Conservation (phyloP, 2,797 vertebrate species). For the Enteromius viviparus region DNA sequence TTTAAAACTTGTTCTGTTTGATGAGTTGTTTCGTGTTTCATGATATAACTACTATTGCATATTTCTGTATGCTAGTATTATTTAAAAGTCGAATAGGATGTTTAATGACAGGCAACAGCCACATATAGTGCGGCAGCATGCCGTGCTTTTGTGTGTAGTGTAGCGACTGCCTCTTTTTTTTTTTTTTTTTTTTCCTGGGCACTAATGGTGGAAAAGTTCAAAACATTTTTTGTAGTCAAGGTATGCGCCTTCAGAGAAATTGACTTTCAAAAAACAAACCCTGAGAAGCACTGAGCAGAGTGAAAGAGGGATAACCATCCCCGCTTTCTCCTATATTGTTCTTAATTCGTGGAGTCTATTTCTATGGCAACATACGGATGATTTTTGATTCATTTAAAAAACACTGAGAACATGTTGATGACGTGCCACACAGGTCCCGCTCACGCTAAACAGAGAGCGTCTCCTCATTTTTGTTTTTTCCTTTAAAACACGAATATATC, state of each 20-base stretch:
- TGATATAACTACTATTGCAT: not conserved
- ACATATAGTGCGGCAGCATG: not conserved
- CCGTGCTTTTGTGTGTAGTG: not conserved
- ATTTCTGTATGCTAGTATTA: not conserved
- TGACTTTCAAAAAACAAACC: not conserved
- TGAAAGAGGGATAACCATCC: slow-evolving; percentile 3
- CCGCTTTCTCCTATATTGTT: not conserved
- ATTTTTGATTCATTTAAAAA: slow-evolving; percentile 9
- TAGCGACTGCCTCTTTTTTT: not conserved
- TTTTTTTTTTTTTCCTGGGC: not conserved
- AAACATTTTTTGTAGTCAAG: not conserved
- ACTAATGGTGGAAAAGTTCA: not conserved
- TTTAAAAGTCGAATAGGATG: not conserved
- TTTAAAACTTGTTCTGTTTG: not conserved
- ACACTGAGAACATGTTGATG: slow-evolving; percentile 53
- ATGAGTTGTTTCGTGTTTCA: not conserved
- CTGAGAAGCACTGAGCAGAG: not conserved
- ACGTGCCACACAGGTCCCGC: slow-evolving; percentile 21
- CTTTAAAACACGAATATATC: slow-evolving; percentile 20
- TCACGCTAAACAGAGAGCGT: slow-evolving; percentile 44
- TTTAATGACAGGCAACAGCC: not conserved
- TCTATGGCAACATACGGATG: slow-evolving; percentile 15
- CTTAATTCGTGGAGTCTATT: slow-evolving; percentile 12
- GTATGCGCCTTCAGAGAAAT: not conserved
- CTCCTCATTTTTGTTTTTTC: slow-evolving; percentile 25